Evolutionary conservation across 2,797 vertebrate genomes (phyloP).

Genomic region (Buceros bicornis): DNA sequence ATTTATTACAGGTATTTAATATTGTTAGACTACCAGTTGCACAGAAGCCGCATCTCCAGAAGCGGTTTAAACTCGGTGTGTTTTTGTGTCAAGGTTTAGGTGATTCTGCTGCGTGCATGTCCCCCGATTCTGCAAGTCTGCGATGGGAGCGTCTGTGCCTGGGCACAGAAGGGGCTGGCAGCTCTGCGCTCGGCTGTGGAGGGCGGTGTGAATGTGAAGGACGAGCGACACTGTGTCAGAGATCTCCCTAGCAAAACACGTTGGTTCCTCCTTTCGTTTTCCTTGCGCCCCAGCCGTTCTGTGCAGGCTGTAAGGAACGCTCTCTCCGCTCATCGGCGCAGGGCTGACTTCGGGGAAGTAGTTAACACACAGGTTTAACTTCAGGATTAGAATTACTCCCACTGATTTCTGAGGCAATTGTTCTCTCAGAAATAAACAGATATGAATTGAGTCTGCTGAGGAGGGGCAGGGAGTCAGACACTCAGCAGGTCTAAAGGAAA

Average conservation of each 20-base stretch:
- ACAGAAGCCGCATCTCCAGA: not conserved
- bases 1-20: conserved; percentile 63
- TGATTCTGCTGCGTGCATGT: fast-evolving
- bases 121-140: not conserved
- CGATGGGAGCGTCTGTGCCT: not conserved
- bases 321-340: not conserved
- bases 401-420: not conserved
- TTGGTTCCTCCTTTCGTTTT: not conserved
- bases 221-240: not conserved
- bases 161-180: not conserved
- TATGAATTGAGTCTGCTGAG: not conserved
- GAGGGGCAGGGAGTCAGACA: not conserved
- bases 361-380: not conserved
- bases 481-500: not conserved
- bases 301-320: fast-evolving
- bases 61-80: fast-evolving
- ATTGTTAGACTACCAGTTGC: not conserved
- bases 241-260: not conserved
- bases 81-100: not conserved
- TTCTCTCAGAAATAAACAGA: not conserved
- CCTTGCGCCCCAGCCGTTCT: not conserved
- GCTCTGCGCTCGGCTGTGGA: not conserved
- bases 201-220: not conserved
- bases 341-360: not conserved
- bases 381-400: not conserved